Percentiles rank a stretch among this genome's conserved stretches.
These are phyloP conservation scores for Drosophila subobscura DNA, from an alignment of 1,140 invertebrate genomes.

Conservation along the genomic window DNA sequence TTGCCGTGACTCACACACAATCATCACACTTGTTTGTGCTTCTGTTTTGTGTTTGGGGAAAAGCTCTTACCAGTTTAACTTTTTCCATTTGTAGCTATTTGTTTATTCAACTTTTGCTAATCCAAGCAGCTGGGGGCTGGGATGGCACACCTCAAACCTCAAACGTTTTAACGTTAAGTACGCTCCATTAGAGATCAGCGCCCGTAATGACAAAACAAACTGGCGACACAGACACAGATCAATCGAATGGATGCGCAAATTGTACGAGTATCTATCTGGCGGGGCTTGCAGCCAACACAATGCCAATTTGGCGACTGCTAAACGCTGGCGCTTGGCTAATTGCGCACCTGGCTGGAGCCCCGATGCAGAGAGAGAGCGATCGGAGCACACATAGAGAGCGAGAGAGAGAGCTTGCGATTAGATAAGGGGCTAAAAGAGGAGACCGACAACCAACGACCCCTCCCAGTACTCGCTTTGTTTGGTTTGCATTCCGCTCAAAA, in stretches of 20 bases:
- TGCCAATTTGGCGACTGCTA: slow-evolving; percentile 50
- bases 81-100: slow-evolving; percentile 58
- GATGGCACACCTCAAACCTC: slow-evolving; percentile 33
- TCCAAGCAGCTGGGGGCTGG: slow-evolving; percentile 13
- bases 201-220: not conserved
- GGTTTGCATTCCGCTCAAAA: too few species aligned
- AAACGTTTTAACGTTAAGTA: slow-evolving; percentile 42
- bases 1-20: slow-evolving; percentile 33
- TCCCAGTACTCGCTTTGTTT: too few species aligned
- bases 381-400: slow-evolving; percentile 14
- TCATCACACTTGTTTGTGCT: slow-evolving; percentile 5
- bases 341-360: slow-evolving; percentile 35
- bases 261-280: slow-evolving; percentile 13
- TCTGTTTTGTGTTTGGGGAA: slow-evolving; percentile 20
- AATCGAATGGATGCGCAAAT: slow-evolving; percentile 24
- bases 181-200: slow-evolving; percentile 41
- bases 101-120: slow-evolving; percentile 12
- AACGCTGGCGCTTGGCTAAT: slow-evolving; percentile 42
- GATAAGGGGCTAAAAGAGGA: slow-evolving; percentile 23
- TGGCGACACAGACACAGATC: not conserved
- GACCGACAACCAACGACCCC: not conserved
- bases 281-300: slow-evolving; percentile 39
- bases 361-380: not conserved
- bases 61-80: slow-evolving; percentile 69
- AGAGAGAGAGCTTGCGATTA: slow-evolving; percentile 29